Base-by-base conservation (phyloP, 2,888 invertebrate genomes). In the Drosophila merina region DNA sequence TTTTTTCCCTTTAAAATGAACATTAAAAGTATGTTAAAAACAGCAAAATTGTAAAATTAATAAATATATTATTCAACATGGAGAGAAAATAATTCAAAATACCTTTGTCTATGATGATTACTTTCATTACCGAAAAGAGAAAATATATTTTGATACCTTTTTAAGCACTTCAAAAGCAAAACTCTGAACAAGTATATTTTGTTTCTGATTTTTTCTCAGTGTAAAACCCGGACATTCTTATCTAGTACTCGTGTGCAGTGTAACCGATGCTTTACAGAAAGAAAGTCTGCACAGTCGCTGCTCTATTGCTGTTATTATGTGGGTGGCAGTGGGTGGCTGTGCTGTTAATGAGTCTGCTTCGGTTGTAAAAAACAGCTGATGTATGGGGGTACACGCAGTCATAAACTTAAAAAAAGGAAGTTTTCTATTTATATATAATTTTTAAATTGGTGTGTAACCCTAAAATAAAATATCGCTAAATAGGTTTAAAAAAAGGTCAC, bases 271-370 rank as follows among this genome's bases (percentile, higher is more conserved):
- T 2, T 57, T 48, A 40, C 47, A 58, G 38, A 12, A 30, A n/a
- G n/a, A 36, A 6, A 6, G 14, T 40, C 58, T 47, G 31, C 57
- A 26, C 57, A 26, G 26, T 10, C 14, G 12, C 47, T 36, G 47
- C 31, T 8, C 14, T 10, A 12, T 8, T 26, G 5, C 50, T 42
- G 57, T 57, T 51, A 7, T 9, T 31, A 12, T 30, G 57, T 31
- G 57, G 57, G 51, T 10, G 57, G 40, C 10, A 4, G 31, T 3
- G 7, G 57, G 51, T 10, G 57, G 40, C 10, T 7, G 31, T 3
- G 7, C 12, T 51, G 52, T 42, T 42, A 8, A 7, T 31, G 10
- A 6, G 3, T 9, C 55, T 33, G 7, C 25, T 25, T 6, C 26
- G 31, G 8, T 25, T n/a, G 8, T 5, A 8, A 1, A 10, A 47